Evolutionary conservation across 2,113 vertebrate species (phyloP).

Genomic region (Lophotis ruficrista): DNA sequence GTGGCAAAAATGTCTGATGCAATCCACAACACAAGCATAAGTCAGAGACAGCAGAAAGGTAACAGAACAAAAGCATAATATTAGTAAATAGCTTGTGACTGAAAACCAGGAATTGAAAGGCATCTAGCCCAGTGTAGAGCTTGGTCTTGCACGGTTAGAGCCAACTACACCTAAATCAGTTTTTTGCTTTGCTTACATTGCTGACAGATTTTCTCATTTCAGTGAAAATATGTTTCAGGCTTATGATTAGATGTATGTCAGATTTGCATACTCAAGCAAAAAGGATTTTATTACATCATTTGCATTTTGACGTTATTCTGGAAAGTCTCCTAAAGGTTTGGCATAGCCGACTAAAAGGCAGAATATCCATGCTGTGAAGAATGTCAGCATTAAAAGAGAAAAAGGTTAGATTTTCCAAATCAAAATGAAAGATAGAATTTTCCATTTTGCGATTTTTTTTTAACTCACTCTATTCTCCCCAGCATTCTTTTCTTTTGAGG

Average conservation of each 20-base stretch:
- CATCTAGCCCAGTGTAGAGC: background rate
- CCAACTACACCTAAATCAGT: background rate
- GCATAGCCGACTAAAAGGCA: background rate
- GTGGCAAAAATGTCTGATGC: background rate
- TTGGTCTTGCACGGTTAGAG: background rate
- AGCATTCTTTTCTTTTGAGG: background rate
- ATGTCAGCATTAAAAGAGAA: background rate
- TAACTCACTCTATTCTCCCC: background rate
- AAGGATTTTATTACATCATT: slow-evolving; percentile 21
- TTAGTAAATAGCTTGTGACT: background rate
- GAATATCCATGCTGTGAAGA: slow-evolving; percentile 18
- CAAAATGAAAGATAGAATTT: background rate
- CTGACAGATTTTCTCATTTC: slow-evolving; percentile 23
- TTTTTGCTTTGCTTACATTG: slow-evolving; percentile 16
- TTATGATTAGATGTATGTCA: slow-evolving; percentile 29
- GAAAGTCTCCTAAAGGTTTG: background rate
- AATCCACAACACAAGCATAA: background rate
- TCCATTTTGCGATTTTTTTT: background rate
- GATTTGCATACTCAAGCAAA: slow-evolving; percentile 48
- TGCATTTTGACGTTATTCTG: slow-evolving; percentile 29
- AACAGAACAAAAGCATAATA: background rate
- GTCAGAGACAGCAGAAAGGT: background rate
- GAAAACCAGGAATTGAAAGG: background rate
- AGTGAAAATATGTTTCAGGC: background rate
- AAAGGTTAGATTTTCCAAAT: background rate